Conservation (phyloP, 2,888 invertebrate genomes). For the Tenthredo mesomela region DNA sequence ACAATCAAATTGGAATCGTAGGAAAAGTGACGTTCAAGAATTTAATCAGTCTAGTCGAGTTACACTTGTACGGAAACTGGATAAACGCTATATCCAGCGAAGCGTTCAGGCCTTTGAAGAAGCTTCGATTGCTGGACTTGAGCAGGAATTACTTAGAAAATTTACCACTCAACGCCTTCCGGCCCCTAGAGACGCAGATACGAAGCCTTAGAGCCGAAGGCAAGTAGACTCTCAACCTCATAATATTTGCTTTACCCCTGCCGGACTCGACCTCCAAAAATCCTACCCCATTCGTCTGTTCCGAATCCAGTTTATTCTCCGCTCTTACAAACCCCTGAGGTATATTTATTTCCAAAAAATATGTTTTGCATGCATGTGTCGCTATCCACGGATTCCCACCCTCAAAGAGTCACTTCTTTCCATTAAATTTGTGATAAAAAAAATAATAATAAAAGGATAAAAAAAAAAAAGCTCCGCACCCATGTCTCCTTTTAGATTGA, state of each 20-base stretch:
- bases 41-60: slow-evolving; percentile 87
- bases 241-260: slow-evolving; percentile 37
- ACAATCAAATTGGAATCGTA: slow-evolving; percentile 90
- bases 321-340: neutral
- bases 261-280: slow-evolving; percentile 2
- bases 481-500: neutral
- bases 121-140: slow-evolving; percentile 88
- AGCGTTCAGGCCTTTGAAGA: slow-evolving; percentile 88
- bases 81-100: slow-evolving; percentile 89
- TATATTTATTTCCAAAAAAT: neutral
- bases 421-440: neutral
- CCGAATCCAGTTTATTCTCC: slow-evolving; percentile 1
- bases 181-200: slow-evolving; percentile 91
- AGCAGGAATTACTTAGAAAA: slow-evolving; percentile 92
- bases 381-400: neutral
- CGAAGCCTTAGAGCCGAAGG: slow-evolving; percentile 90
- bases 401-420: neutral
- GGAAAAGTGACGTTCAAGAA: slow-evolving; percentile 89
- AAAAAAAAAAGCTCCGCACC: neutral
- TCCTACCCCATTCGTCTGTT: neutral
- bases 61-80: slow-evolving; percentile 91
- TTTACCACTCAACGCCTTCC: slow-evolving; percentile 88
- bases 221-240: slow-evolving; percentile 76
- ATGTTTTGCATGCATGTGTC: neutral
- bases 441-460: neutral